Evolutionary conservation across 2,113 vertebrate species (phyloP), one percentile per base, ranked within the genome.

Genomic region (Pao palembangensis): DNA sequence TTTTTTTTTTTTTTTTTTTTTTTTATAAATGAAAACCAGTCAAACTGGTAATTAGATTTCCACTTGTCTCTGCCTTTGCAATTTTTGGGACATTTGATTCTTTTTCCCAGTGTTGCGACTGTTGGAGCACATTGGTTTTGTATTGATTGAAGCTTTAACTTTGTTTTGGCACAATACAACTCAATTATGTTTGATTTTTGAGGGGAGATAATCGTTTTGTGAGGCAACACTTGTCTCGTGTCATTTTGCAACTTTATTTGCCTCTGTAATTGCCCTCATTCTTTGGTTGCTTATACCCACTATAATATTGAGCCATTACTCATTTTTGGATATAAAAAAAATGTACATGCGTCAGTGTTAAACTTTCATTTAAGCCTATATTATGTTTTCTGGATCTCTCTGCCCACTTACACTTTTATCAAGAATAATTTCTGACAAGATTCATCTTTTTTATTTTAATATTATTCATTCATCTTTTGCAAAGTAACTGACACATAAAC

Each of bases 101-200:
- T 42, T 63, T 23, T 59, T 48, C 8, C 52, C 28, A 31, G 20
- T 49, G 58, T 53, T 65, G 52, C 21, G 25, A 51, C 60, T 64
- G 56, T 56, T 6, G 8, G 41, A 81, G 71, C 73, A 58, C 66
- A 80, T 79, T 69, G 47, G 42, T 59, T 79, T 77, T 67, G 66
- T 56, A 78, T 86, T 63, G 79, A 82, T 86, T 70, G 68, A 18
- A 7, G 51, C 17, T 7, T 51, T 77, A 57, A 69, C 79, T 84
- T 74, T 65, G 61, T 75, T 76, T 76, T 41, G 41, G 61, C 23
- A 60, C 38, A 58, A 64, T 38, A 51, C 58, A 73, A 78, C 61
- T 80, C 4, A 3, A 58, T 81, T 75, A 73, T 15, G 54, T 57
- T 76, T 57, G 67, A 72, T 75, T 78, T 76, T 56, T 76, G 28